Conservation (phyloP, 2,888 invertebrate genomes). For the Drosophila engyochracea region DNA sequence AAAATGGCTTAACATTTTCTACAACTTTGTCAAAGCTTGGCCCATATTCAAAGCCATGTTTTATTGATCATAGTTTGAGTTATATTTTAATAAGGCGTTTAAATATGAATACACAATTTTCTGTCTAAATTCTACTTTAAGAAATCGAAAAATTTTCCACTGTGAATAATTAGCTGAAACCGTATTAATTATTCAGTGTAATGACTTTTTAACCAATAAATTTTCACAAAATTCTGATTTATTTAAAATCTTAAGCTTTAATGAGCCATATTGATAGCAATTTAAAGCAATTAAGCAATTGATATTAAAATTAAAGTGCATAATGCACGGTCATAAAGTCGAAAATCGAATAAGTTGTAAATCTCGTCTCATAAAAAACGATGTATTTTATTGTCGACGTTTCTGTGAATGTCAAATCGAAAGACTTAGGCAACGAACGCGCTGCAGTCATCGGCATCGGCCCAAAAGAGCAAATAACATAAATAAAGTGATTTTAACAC, state of each 20-base stretch:
- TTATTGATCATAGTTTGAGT: not conserved
- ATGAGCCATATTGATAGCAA: not conserved
- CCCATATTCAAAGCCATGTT: not conserved
- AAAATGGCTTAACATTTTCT: not conserved
- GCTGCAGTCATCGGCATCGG: not conserved
- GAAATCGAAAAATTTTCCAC: not conserved
- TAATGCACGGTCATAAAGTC: slow-evolving; percentile 35
- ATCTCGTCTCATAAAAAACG: slow-evolving; percentile 58
- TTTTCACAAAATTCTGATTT: not conserved
- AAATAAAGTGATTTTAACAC: slow-evolving; percentile 63
- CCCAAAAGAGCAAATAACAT: slow-evolving; percentile 61
- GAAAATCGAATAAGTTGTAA: slow-evolving; percentile 59
- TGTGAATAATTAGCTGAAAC: not conserved
- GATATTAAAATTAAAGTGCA: slow-evolving; percentile 19
- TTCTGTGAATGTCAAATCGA: slow-evolving; percentile 57
- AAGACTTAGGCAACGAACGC: slow-evolving; percentile 61
- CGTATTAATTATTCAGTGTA: not conserved
- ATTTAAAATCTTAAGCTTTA: not conserved
- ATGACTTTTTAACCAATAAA: not conserved
- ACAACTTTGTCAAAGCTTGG: not conserved
- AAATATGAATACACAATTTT: not conserved
- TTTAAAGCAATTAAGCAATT: slow-evolving; percentile 30
- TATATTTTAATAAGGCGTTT: not conserved
- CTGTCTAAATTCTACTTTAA: not conserved
- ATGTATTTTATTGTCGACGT: slow-evolving; percentile 31